Conservation (phyloP, 2,113 vertebrate species). For the Lucifuga dentata region DNA sequence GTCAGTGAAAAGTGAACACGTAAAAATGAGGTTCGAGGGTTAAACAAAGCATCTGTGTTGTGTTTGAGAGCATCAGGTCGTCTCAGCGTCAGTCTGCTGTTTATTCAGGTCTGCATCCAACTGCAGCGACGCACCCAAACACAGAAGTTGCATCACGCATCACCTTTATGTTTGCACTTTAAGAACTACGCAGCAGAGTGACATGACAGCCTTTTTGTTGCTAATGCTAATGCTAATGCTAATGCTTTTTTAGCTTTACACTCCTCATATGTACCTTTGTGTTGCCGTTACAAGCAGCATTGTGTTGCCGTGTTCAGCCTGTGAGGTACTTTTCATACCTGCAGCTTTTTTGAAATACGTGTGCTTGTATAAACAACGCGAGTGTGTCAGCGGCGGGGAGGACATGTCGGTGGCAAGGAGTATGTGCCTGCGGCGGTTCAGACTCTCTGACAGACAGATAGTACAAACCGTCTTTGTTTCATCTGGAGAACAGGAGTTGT, state of each 20-base stretch:
- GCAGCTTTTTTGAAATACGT: slow-evolving; percentile 53
- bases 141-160: slow-evolving; percentile 2
- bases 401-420: too few relatives aligned
- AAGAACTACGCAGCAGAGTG: neutral
- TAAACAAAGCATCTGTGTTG: neutral
- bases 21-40: neutral
- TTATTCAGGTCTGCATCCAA: slow-evolving; percentile 37
- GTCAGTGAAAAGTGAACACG: neutral
- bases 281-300: neutral
- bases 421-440: slow-evolving; percentile 81
- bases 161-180: slow-evolving; percentile 1
- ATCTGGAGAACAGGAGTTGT: slow-evolving; percentile 80
- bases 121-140: slow-evolving; percentile 38
- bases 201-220: neutral
- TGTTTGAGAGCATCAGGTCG: neutral
- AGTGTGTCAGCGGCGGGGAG: slow-evolving; percentile 74
- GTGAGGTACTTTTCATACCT: slow-evolving; percentile 10
- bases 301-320: neutral
- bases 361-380: slow-evolving; percentile 82
- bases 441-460: slow-evolving; percentile 78
- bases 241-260: neutral
- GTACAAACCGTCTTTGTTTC: slow-evolving; percentile 88
- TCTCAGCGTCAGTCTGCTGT: slow-evolving; percentile 24
- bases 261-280: neutral
- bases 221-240: neutral